Base-by-base conservation (phyloP, 1,140 invertebrate genomes). In the Liolophura sinensis region DNA sequence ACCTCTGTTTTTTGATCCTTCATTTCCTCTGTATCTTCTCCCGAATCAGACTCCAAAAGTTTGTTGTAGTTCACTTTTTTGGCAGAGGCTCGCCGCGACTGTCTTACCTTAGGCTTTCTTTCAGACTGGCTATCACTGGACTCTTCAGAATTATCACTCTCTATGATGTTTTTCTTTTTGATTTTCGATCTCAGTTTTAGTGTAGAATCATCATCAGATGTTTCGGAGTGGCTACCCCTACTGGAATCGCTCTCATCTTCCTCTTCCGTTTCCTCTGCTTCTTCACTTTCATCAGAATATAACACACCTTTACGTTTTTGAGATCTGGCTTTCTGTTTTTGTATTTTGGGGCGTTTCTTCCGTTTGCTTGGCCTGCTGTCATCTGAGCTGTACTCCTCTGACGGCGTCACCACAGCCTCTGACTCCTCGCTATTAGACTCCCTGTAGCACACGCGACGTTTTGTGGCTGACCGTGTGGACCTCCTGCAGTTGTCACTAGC, bases 341-440 rank as follows among this genome's bases (percentile, higher is more conserved):
- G 18, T 49, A 70, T 70, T 47, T 67, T 58, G 9, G 67, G 65
- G 14, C 60, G 48, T 64, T 70, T 70, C 54, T 66, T 60, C n/a
- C 50, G 49, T 46, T 60, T 70, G 31, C 47, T 70, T 1, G 64
- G 57, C 22, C 64, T 65, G 60, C 68, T 70, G 14, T 70, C 68
- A 9, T 40, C 31, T 5, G 31, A 40, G 31, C 31, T 40, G 15
- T 65, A 57, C 1, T 75, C 71, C 24, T 73, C 72, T 9, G 67
- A 67, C 16, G 68, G 60, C 9, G 52, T 50, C 58, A 62, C 46
- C 27, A 62, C 56, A 15, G 56, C 25, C 24, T 76, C 74, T 18
- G 65, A 59, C 55, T 75, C 71, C 40, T 79, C 73, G 57, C 72
- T 73, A 18, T 68, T 65, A 47, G 64, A 65, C 55, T 77, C 78